A percentile compares a stretch with the other conserved stretches of the same genome.
Conservation (phyloP, 2,888 invertebrate species). For the Ormyrus nitidulus region DNA sequence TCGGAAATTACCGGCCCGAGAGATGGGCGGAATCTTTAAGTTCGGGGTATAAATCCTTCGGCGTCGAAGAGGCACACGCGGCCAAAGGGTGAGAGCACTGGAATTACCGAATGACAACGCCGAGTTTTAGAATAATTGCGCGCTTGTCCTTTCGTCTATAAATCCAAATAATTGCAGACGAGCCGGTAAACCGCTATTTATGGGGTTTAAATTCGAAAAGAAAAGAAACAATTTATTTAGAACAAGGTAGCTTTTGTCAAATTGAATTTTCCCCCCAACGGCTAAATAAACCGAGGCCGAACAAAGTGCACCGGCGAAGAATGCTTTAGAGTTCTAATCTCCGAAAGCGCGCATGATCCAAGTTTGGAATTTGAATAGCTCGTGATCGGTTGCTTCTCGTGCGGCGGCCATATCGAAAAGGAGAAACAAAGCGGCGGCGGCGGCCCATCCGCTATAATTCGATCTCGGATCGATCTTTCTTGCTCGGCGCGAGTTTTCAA, state of each 20-base stretch:
- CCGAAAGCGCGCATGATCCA: neutral
- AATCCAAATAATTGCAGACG: conserved; percentile 35
- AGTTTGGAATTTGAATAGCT: conserved; percentile 20
- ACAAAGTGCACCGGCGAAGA: too few species aligned
- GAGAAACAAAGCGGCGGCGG: neutral
- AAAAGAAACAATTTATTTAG: too few species aligned
- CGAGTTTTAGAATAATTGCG: conserved; percentile 15
- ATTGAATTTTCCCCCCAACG: too few species aligned
- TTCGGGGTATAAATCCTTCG: conserved; percentile 17
- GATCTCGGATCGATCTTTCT: conserved; percentile 27
- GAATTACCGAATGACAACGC: conserved; percentile 40
- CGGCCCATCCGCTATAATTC: conserved; percentile 12
- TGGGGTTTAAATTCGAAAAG: neutral
- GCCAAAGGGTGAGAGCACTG: neutral
- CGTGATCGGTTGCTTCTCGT: conserved; percentile 4
- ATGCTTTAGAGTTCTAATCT: neutral
- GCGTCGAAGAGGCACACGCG: neutral
- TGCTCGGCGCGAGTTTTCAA: conserved; percentile 37
- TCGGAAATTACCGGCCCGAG: neutral
- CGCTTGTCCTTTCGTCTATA: conserved; percentile 14
- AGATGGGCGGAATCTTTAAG: conserved; percentile 34
- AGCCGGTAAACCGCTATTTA: conserved; percentile 1
- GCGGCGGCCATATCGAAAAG: neutral
- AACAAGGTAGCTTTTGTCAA: too few species aligned
- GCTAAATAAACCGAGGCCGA: too few species aligned